Conservation (phyloP, 2,797 vertebrate genomes). For the Rhyacichthys aspro region DNA sequence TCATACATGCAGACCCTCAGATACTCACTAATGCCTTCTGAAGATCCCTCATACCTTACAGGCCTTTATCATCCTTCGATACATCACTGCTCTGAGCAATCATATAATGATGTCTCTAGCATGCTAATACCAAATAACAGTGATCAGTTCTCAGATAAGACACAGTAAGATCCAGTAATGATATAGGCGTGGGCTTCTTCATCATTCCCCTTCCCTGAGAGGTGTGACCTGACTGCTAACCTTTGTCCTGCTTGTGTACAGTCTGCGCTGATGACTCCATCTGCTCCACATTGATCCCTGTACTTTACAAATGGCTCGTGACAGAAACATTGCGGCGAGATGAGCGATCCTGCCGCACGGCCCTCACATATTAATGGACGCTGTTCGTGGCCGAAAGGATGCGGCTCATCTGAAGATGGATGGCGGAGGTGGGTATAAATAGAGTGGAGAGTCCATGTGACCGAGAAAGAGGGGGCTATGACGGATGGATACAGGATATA, state of each 20-base stretch:
- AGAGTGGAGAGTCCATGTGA: constrained; percentile 49
- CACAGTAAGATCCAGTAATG: too few relatives aligned
- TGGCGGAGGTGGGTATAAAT: constrained; percentile 67
- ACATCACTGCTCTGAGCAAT: too few relatives aligned
- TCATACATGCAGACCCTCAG: too few relatives aligned
- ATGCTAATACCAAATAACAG: too few relatives aligned
- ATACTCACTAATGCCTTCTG: too few relatives aligned
- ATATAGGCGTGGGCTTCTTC: too few relatives aligned
- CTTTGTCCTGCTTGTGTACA: constrained; percentile 2
- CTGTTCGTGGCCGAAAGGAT: constrained; percentile 34
- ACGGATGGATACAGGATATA: constrained; percentile 64
- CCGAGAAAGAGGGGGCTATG: constrained; percentile 30
- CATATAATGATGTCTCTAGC: too few relatives aligned
- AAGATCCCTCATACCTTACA: too few relatives aligned
- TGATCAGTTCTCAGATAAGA: too few relatives aligned
- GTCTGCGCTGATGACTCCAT: constrained; percentile 5
- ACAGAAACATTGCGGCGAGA: constrained; percentile 37
- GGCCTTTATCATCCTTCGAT: too few relatives aligned
- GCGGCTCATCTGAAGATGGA: constrained; percentile 64
- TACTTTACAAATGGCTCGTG: constrained; percentile 22
- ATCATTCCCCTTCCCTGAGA: not conserved
- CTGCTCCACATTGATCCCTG: constrained; percentile 12
- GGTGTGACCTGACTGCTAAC: not conserved
- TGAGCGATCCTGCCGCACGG: constrained; percentile 41
- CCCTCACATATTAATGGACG: constrained; percentile 42